phyloP scores from a whole-genome alignment of 2,797 vertebrate species.

The Graptemys geographica region DNA sequence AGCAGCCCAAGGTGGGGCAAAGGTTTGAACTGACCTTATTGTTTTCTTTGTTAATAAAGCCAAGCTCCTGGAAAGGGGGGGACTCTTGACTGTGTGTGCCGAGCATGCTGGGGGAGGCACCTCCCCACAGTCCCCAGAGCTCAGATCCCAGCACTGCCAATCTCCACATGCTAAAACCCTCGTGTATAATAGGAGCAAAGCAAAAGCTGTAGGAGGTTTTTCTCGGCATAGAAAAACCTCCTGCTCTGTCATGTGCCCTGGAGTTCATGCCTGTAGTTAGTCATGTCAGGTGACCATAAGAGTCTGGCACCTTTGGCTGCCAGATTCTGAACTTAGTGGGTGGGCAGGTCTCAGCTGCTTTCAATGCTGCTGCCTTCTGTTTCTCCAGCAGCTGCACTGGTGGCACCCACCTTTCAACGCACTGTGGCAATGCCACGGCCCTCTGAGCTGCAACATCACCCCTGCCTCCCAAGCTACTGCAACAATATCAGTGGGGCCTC shows the following conservation, averaged over 20 bases:
- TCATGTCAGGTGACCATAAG: neutral
- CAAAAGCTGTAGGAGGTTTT: neutral
- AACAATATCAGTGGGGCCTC: neutral
- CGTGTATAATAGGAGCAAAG: neutral
- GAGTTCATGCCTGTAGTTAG: neutral
- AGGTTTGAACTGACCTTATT: rapidly evolving
- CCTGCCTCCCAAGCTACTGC: neutral
- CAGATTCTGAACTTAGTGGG: neutral
- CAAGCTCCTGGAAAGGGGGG: neutral
- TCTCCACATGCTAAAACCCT: neutral
- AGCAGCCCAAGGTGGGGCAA: neutral
- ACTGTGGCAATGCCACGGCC: neutral
- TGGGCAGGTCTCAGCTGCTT: neutral
- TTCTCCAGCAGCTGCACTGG: neutral
- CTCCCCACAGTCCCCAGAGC: neutral
- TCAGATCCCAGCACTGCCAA: neutral
- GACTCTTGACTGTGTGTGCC: neutral
- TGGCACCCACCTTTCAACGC: neutral
- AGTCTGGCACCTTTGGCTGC: neutral
- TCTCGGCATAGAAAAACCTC: neutral
- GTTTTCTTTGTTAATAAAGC: neutral
- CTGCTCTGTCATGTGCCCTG: neutral
- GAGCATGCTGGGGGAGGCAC: neutral
- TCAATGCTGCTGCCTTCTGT: neutral
- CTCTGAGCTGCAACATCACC: neutral